A percentile compares a stretch with the other conserved stretches of the same genome.
Conservation (phyloP, 2,797 vertebrate genomes). For the Parauchenoglanis punctatus region DNA sequence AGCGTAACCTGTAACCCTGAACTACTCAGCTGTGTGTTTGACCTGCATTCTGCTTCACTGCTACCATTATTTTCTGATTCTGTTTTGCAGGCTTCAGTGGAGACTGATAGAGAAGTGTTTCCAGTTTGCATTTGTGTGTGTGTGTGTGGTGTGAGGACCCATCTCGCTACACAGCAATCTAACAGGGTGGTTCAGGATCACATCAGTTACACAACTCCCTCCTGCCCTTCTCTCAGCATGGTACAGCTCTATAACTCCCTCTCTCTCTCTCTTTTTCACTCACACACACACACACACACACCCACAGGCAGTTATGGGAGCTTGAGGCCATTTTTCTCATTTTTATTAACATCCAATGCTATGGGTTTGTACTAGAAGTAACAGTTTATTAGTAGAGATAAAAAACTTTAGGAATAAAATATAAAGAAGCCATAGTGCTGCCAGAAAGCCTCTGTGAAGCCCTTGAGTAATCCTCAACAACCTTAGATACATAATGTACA, state of each 20-base stretch:
- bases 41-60: background rate
- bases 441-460: background rate
- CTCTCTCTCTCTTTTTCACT: background rate
- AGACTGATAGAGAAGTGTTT: background rate
- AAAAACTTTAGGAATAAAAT: conserved; percentile 6
- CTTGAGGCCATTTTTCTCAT: background rate
- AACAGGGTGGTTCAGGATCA: conserved; percentile 57
- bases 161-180: conserved; percentile 49
- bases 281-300: background rate
- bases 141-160: conserved; percentile 20
- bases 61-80: background rate
- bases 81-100: background rate
- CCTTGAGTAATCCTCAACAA: background rate
- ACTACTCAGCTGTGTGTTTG: background rate
- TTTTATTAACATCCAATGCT: background rate
- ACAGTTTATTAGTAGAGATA: background rate
- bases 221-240: conserved; percentile 16
- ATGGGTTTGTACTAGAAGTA: background rate
- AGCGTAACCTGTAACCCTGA: background rate
- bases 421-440: background rate
- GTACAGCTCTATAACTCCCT: background rate
- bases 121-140: conserved; percentile 1
- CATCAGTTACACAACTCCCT: conserved; percentile 52
- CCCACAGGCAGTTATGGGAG: background rate
- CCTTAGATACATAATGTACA: conserved; percentile 9